phyloP scores from a whole-genome alignment of 2,797 vertebrate genomes.

The Acanthopagrus latus region DNA sequence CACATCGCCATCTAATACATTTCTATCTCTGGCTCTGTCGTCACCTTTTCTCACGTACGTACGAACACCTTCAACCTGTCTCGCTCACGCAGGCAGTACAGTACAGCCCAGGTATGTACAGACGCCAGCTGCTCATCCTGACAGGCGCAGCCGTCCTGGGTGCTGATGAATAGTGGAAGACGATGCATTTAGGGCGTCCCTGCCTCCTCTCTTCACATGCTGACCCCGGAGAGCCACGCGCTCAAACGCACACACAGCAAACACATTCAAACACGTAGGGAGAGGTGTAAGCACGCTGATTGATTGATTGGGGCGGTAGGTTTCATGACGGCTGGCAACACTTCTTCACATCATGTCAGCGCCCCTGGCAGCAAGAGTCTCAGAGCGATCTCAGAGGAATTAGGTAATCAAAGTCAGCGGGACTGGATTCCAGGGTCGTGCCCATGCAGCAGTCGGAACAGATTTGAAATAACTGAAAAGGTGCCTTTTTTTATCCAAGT shows the following conservation, averaged over 20 bases:
- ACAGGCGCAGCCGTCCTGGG: slow-evolving; percentile 69
- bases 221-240: slow-evolving; percentile 42
- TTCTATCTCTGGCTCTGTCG: slow-evolving; percentile 64
- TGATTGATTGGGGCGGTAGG: slow-evolving; percentile 78
- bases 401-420: slow-evolving; percentile 70
- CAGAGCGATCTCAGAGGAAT: slow-evolving; percentile 75
- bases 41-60: slow-evolving; percentile 52
- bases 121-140: slow-evolving; percentile 68
- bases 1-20: slow-evolving; percentile 66
- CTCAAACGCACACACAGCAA: slow-evolving; percentile 8
- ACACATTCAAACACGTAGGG: slow-evolving; percentile 38
- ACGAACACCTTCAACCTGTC: slow-evolving; percentile 47
- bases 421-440: slow-evolving; percentile 38
- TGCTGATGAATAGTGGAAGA: slow-evolving; percentile 76
- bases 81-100: slow-evolving; percentile 27
- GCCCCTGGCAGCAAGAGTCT: slow-evolving; percentile 65
- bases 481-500: neutral
- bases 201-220: slow-evolving; percentile 40
- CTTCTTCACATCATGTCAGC: slow-evolving; percentile 78
- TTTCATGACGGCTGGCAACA: slow-evolving; percentile 79
- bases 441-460: slow-evolving; percentile 13
- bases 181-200: slow-evolving; percentile 72
- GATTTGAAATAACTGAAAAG: slow-evolving; percentile 34
- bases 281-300: slow-evolving; percentile 64
- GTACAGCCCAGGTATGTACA: slow-evolving; percentile 12